Conservation (phyloP, 2,888 invertebrate genomes). For the Hemicrepidius hirtus region DNA sequence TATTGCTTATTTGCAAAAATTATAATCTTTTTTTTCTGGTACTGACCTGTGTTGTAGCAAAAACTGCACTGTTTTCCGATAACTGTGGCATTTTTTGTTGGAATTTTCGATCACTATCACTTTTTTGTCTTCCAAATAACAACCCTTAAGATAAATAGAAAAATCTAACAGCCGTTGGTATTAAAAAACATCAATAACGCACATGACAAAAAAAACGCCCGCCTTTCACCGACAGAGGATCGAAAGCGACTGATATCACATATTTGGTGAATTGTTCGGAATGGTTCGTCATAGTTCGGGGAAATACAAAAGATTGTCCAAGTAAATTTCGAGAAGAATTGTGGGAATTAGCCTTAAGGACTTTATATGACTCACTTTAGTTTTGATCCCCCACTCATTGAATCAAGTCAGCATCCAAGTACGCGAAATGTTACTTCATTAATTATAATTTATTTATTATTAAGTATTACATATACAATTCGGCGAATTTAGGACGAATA, state of each 20-base stretch:
- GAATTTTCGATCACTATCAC: not conserved
- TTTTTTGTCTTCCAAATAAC: not conserved
- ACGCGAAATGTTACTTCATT: constrained; percentile 18
- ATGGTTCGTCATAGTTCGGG: constrained; percentile 41
- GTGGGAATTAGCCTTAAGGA: not conserved
- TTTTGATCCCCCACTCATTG: not conserved
- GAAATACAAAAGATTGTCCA: constrained; percentile 19
- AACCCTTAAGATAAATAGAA: not conserved
- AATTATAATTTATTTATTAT: constrained; percentile 13
- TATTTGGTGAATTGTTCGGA: constrained; percentile 33
- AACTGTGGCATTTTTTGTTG: constrained; percentile 41
- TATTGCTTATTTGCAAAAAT: not conserved
- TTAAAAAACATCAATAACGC: constrained; percentile 28
- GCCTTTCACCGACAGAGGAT: constrained; percentile 3
- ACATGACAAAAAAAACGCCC: constrained; percentile 5
- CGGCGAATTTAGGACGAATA: too few species aligned
- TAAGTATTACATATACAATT: not conserved
- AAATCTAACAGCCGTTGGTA: constrained; percentile 25
- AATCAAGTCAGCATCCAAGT: not conserved
- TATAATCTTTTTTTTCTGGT: constrained; percentile 4
- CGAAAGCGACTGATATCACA: constrained; percentile 34
- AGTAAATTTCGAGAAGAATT: not conserved
- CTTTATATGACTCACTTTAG: not conserved
- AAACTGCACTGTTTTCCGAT: constrained; percentile 37
- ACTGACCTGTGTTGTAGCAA: constrained; percentile 43